Percentiles rank a stretch among this genome's conserved stretches.
Evolutionary conservation across 2,797 vertebrate species (phyloP).

Genomic region (Sebastiscus tertius): DNA sequence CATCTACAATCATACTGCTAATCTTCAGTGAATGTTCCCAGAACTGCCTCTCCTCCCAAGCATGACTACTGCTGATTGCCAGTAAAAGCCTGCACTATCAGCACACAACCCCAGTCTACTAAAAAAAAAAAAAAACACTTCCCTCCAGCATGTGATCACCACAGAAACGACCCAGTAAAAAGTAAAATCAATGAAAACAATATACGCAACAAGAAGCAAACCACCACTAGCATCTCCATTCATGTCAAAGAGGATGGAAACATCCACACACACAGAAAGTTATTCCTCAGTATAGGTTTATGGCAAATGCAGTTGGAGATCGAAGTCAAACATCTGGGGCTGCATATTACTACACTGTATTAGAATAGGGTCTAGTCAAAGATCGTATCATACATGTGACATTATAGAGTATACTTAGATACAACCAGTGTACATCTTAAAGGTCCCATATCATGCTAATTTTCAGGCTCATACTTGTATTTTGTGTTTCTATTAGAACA

Average conservation of each 20-base stretch:
- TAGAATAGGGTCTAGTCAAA: background rate
- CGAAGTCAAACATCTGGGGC: no score
- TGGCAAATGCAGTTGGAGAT: background rate
- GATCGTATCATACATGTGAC: no score
- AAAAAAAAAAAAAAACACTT: background rate
- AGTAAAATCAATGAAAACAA: background rate
- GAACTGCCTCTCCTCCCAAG: background rate
- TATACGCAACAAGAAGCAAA: background rate
- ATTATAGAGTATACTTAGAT: background rate
- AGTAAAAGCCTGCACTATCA: slow-evolving; percentile 25
- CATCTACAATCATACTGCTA: background rate
- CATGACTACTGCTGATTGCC: slow-evolving; percentile 14
- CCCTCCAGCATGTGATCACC: background rate
- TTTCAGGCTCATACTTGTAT: no score
- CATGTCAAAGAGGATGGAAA: background rate
- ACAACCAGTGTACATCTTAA: background rate
- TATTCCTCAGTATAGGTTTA: background rate
- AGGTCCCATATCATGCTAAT: no score
- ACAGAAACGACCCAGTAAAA: background rate
- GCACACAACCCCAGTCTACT: background rate
- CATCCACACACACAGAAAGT: background rate
- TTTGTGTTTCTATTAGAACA: no score
- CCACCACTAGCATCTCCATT: background rate
- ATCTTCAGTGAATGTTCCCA: background rate
- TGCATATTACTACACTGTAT: background rate